Conservation (phyloP, 2,113 vertebrate genomes). For the Diphyllodes magnificus region DNA sequence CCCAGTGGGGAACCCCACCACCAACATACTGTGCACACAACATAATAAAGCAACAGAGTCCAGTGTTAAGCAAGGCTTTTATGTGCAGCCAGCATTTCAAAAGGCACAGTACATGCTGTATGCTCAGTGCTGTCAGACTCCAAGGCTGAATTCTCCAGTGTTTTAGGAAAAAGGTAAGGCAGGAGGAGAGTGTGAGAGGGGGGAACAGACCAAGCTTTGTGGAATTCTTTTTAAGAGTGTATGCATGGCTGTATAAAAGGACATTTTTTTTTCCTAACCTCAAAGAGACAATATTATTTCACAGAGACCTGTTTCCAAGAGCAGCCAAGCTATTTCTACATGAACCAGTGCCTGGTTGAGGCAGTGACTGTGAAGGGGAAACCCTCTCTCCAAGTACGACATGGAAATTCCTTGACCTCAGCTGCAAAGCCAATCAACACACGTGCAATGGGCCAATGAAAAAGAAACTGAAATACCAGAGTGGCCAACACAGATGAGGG, state of each 20-base stretch:
- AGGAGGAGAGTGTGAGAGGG: background rate
- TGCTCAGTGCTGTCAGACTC: background rate
- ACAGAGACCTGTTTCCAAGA: conserved; percentile 46
- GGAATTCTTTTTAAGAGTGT: conserved; percentile 52
- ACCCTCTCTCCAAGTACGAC: conserved; percentile 51
- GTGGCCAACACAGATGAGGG: background rate
- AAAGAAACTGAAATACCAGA: conserved; percentile 35
- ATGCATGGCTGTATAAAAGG: conserved; percentile 42
- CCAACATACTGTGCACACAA: background rate
- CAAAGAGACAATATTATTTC: conserved; percentile 65
- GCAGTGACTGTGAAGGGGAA: conserved; percentile 45
- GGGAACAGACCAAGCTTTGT: conserved; percentile 57
- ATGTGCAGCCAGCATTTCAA: conserved; percentile 35
- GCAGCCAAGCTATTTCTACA: conserved; percentile 38
- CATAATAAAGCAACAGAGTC: conserved; percentile 17
- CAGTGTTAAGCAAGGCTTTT: conserved; percentile 14
- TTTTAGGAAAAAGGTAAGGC: conserved; percentile 54
- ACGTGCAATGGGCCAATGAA: background rate
- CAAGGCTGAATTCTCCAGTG: conserved; percentile 44
- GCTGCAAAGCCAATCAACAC: background rate
- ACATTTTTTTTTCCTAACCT: conserved; percentile 31
- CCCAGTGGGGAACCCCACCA: background rate
- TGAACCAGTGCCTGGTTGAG: conserved; percentile 1
- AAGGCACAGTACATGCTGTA: conserved; percentile 54
- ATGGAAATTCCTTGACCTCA: conserved; percentile 66